Evolutionary conservation across 1,140 invertebrate genomes (phyloP).

Genomic region (Drosophila prosaltans): DNA sequence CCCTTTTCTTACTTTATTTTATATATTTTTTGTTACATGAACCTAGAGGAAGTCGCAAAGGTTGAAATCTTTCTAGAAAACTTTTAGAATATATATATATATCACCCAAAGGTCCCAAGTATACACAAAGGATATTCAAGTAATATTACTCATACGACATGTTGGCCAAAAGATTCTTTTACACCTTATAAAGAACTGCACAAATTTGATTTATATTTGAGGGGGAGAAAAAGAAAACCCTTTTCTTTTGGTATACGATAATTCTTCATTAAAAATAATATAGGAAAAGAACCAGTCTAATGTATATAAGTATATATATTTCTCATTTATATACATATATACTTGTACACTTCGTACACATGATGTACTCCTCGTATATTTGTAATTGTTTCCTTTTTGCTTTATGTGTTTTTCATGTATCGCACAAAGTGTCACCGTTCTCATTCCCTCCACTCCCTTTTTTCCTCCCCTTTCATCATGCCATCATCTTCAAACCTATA

Average conservation of each 20-base stretch:
- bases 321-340: constrained; percentile 24
- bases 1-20: background rate
- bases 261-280: background rate
- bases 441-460: too few relatives aligned
- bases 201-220: too few relatives aligned
- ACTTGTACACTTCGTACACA: constrained; percentile 6
- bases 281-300: constrained; percentile 3
- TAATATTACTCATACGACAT: too few relatives aligned
- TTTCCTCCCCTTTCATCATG: too few relatives aligned
- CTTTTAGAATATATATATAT: too few relatives aligned
- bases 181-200: too few relatives aligned
- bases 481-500: too few relatives aligned
- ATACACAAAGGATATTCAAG: background rate
- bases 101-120: background rate
- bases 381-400: constrained; percentile 77
- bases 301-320: background rate
- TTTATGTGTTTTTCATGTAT: constrained; percentile 72
- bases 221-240: too few relatives aligned
- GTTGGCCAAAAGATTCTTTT: too few relatives aligned
- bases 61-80: background rate
- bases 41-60: background rate
- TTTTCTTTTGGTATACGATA: too few relatives aligned
- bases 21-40: too few relatives aligned
- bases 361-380: constrained; percentile 29
- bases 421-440: constrained; percentile 58